phyloP scores from a whole-genome alignment of 2,797 vertebrate genomes.

The Psittacula derbiana region DNA sequence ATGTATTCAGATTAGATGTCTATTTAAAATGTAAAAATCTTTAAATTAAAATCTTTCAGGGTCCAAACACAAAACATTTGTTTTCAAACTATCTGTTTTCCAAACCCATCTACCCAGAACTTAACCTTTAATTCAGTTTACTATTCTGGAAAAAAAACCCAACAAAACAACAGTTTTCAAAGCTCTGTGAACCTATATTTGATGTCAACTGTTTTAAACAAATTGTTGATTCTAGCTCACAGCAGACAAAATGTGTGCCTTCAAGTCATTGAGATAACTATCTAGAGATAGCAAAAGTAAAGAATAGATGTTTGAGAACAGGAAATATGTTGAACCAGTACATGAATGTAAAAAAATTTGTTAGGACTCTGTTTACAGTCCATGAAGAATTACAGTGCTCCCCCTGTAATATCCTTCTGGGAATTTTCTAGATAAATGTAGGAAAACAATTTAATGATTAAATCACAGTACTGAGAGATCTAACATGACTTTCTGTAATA shows the following conservation, averaged over 20 bases:
- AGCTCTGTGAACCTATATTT: background rate
- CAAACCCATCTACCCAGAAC: background rate
- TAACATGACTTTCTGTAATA: background rate
- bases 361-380: background rate
- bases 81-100: background rate
- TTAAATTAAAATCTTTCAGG: background rate
- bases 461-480: background rate
- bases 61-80: background rate
- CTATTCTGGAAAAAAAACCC: background rate
- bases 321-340: background rate
- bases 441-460: background rate
- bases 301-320: background rate
- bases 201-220: background rate
- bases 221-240: background rate
- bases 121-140: background rate
- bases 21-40: background rate
- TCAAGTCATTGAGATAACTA: background rate
- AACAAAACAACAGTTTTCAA: background rate
- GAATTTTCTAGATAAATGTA: background rate
- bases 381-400: background rate
- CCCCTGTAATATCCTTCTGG: background rate
- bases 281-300: background rate
- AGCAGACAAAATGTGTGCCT: background rate
- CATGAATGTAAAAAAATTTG: background rate
- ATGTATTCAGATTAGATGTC: background rate